Evolutionary conservation across 1,140 invertebrate genomes (phyloP), one percentile per base, ranked within the genome.

Genomic region (Microplitis demolitor): DNA sequence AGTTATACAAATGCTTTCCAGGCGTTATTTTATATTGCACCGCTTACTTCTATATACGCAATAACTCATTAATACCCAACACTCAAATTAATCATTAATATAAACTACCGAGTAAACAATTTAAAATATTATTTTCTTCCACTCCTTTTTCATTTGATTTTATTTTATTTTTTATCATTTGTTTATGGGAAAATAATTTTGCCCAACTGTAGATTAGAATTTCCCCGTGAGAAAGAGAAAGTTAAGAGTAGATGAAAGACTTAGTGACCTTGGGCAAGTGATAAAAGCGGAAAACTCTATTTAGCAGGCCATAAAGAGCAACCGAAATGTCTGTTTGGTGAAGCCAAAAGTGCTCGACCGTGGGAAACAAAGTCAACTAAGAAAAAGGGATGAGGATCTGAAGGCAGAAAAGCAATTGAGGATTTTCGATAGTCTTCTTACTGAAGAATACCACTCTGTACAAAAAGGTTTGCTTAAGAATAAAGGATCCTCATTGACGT

Each of bases 1-100:
- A 66, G 61, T 58, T 62, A 71, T 71, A 71, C 61, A 56, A 61
- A 71, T 34, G 51, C 45, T 70, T 50, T 51, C 58, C 35, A 37
- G 61, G 31, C 58, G 58, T 8, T 63, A 37, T 39, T 39, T 35
- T 63, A n/a, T 39, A 37, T 13, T 34, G 13, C 13, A 37, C 61
- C n/a, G 9, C 58, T 24, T 33, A 1, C n/a, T n/a, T 54, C 16
- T n/a, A n/a, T 54, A 54, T 54, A 54, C 5, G 39, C 39, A 45
- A 45, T 45, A 45, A 45, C 6, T 11, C 39, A 45, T 45, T 45
- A 45, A 45, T 45, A 11, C 39, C 11, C 39, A 45, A 45, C 11
- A 6, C 11, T 45, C 39, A 45, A 45, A 45, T 45, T 45, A 45
- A 45, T 45, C 39, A 45, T 45, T 45, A 45, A 45, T 45, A 45